Conservation (phyloP, 2,888 invertebrate genomes). For the Tenthredo mesomela region DNA sequence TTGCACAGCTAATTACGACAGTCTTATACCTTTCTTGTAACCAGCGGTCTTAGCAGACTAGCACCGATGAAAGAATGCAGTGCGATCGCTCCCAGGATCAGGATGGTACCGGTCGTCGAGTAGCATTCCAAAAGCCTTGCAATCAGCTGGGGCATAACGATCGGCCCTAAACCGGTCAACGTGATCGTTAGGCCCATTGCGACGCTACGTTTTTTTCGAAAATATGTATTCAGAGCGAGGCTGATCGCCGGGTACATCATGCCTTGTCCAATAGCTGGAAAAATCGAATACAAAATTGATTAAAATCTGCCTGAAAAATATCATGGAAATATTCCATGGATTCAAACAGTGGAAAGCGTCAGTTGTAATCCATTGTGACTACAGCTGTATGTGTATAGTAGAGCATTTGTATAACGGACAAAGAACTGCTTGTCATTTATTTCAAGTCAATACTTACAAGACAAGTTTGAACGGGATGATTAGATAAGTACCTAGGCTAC, state of each 20-base stretch:
- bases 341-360: background rate
- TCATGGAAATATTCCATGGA: background rate
- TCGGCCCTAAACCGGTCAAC: slow-evolving; percentile 78
- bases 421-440: background rate
- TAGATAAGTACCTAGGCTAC: slow-evolving; percentile 22
- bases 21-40: slow-evolving; percentile 56
- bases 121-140: slow-evolving; percentile 74
- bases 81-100: slow-evolving; percentile 78
- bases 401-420: background rate
- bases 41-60: slow-evolving; percentile 78
- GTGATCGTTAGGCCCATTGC: slow-evolving; percentile 79
- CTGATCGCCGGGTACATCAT: slow-evolving; percentile 77
- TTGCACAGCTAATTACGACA: slow-evolving; percentile 12
- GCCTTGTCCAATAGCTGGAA: slow-evolving; percentile 78
- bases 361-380: background rate
- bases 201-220: slow-evolving; percentile 77
- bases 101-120: slow-evolving; percentile 77
- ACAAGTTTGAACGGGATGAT: background rate
- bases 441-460: slow-evolving; percentile 18
- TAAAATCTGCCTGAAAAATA: background rate
- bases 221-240: slow-evolving; percentile 79
- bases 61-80: slow-evolving; percentile 78
- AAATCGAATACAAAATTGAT: background rate
- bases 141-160: slow-evolving; percentile 79
- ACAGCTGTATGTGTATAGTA: background rate